Conservation (phyloP, 1,140 invertebrate species). For the Plectrocnemia conspersa region DNA sequence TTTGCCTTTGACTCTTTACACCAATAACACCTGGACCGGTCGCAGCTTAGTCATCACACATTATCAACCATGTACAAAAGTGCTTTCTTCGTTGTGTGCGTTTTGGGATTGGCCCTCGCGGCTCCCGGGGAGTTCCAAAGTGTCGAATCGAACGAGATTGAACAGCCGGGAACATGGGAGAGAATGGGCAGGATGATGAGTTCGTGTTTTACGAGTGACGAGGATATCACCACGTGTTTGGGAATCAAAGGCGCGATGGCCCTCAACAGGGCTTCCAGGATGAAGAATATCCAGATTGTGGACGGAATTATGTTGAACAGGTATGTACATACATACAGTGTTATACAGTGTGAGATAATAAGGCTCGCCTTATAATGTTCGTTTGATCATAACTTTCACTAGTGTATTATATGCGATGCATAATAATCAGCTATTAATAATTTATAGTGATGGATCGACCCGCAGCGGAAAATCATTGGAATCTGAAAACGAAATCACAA, state of each 20-base stretch:
- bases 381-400: not conserved
- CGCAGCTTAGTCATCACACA: conserved; percentile 2
- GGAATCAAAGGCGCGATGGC: conserved; percentile 55
- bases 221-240: conserved; percentile 54
- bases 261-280: conserved; percentile 54
- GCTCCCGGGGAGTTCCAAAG: conserved; percentile 40
- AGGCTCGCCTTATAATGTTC: not conserved
- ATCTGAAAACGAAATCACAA: conserved; percentile 51
- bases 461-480: conserved; percentile 46
- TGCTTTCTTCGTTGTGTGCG: conserved; percentile 6
- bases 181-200: conserved; percentile 29
- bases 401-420: not conserved
- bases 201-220: conserved; percentile 33
- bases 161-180: conserved; percentile 27
- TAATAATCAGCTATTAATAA: too few relatives aligned
- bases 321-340: too few relatives aligned
- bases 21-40: conserved; percentile 19
- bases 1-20: conserved; percentile 15
- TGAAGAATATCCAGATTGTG: conserved; percentile 53
- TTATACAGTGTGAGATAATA: too few relatives aligned
- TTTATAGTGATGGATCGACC: conserved; percentile 44
- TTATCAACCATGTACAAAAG: conserved; percentile 9
- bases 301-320: conserved; percentile 57
- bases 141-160: conserved; percentile 36
- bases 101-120: conserved; percentile 31